These are phyloP conservation scores for Eilema depressum DNA, from an alignment of 2,888 invertebrate species.

Conservation along the genomic window DNA sequence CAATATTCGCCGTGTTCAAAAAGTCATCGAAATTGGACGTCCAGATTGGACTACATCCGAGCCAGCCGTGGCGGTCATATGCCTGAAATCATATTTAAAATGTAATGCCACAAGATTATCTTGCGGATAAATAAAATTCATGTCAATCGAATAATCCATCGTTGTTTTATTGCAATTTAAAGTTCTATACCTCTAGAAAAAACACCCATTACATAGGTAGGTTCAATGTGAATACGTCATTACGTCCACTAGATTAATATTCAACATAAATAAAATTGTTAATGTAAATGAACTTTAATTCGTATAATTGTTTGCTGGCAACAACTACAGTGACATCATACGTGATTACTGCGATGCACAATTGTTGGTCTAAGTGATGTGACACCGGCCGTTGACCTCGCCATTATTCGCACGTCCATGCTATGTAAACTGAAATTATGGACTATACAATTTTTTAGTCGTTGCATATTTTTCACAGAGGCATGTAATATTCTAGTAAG, in stretches of 20 bases:
- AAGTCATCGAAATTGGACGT: too few species aligned
- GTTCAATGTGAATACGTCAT: too few species aligned
- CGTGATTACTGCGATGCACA: conserved; percentile 28
- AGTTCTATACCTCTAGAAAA: too few species aligned
- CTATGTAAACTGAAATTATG: background rate
- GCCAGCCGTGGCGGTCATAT: too few species aligned
- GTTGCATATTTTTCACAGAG: background rate
- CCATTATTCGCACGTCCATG: conserved; percentile 11
- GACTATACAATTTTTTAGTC: conserved; percentile 3
- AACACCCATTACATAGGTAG: too few species aligned
- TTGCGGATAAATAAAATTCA: too few species aligned
- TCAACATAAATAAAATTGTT: background rate
- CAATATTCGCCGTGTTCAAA: too few species aligned
- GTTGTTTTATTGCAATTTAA: too few species aligned
- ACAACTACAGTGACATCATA: conserved; percentile 34
- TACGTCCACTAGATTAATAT: background rate
- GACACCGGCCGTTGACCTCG: conserved; percentile 23
- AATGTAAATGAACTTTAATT: conserved; percentile 17
- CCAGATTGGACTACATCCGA: too few species aligned
- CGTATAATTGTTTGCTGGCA: conserved; percentile 28
- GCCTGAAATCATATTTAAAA: too few species aligned
- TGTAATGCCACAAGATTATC: too few species aligned
- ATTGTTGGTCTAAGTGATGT: conserved; percentile 24
- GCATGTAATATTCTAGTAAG: background rate
- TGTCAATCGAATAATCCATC: too few species aligned